Conservation (phyloP, 1,140 invertebrate species). For the Nixonia krombeini region DNA sequence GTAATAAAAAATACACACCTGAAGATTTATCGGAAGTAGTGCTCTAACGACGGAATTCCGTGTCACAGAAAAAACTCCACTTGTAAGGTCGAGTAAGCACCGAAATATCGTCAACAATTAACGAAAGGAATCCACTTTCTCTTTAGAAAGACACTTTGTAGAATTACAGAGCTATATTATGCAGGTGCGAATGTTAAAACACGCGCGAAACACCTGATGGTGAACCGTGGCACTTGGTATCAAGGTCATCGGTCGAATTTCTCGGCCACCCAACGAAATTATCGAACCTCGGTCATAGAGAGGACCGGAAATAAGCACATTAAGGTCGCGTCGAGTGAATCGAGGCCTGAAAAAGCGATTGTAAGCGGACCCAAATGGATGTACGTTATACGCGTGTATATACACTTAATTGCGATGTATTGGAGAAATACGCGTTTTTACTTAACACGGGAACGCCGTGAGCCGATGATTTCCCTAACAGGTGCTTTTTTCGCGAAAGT, state of each 20-base stretch:
- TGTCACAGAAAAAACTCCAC: no score
- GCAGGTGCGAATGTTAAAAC: constrained; percentile 5
- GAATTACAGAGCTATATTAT: background rate
- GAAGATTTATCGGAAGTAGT: no score
- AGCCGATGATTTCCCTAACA: background rate
- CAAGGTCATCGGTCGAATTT: constrained; percentile 16
- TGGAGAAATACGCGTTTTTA: constrained; percentile 1
- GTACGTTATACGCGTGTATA: background rate
- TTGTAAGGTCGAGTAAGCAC: no score
- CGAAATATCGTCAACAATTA: background rate
- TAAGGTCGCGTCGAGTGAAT: background rate
- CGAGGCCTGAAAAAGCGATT: background rate
- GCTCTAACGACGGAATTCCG: no score
- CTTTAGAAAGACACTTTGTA: background rate
- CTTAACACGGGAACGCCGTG: background rate
- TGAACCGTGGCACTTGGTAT: constrained; percentile 8
- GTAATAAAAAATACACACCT: background rate
- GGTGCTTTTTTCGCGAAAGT: background rate
- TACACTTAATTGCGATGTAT: background rate
- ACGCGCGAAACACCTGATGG: constrained; percentile 13
- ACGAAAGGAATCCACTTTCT: background rate
- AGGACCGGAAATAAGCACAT: constrained; percentile 9
- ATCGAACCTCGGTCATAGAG: background rate
- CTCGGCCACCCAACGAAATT: constrained; percentile 12
- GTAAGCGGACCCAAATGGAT: background rate